Evolutionary conservation across 2,113 vertebrate species (phyloP).

Genomic region (Channa maculata): DNA sequence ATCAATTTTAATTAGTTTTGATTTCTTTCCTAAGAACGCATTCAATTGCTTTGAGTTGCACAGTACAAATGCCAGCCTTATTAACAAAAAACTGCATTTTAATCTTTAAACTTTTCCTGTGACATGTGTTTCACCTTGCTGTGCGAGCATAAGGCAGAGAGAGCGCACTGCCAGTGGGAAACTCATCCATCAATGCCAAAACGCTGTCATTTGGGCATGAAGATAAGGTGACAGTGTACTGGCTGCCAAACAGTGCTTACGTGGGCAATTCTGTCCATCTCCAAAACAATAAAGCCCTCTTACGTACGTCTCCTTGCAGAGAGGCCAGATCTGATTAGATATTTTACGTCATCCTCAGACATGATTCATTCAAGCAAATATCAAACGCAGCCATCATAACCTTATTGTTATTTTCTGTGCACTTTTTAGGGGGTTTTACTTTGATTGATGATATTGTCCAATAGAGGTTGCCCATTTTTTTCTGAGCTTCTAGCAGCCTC

Average conservation of each 20-base stretch:
- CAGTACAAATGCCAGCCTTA: not conserved
- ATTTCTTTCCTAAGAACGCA: constrained; percentile 4
- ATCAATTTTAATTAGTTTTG: not conserved
- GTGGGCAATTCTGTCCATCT: constrained; percentile 47
- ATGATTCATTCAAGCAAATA: constrained; percentile 19
- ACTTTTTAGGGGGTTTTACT: not conserved
- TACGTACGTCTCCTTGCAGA: constrained; percentile 23
- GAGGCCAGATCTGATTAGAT: constrained; percentile 62
- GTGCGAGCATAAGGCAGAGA: not conserved
- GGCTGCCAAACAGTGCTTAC: constrained; percentile 18
- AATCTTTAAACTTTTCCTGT: not conserved
- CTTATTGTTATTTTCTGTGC: not conserved
- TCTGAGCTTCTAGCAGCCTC: not conserved
- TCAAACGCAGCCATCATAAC: constrained; percentile 11
- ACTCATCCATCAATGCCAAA: constrained; percentile 9
- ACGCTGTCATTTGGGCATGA: constrained; percentile 21
- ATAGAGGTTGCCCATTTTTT: not conserved
- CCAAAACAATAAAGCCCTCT: constrained; percentile 55
- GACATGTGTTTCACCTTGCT: not conserved
- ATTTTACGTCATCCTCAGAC: constrained; percentile 35
- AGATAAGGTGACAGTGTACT: constrained; percentile 46
- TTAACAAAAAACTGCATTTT: not conserved
- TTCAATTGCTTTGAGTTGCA: not conserved
- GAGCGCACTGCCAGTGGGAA: constrained; percentile 10
- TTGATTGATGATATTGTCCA: constrained; percentile 11